Evolutionary conservation across 2,888 invertebrate genomes (phyloP).

Genomic region (Dendrolimus pini): DNA sequence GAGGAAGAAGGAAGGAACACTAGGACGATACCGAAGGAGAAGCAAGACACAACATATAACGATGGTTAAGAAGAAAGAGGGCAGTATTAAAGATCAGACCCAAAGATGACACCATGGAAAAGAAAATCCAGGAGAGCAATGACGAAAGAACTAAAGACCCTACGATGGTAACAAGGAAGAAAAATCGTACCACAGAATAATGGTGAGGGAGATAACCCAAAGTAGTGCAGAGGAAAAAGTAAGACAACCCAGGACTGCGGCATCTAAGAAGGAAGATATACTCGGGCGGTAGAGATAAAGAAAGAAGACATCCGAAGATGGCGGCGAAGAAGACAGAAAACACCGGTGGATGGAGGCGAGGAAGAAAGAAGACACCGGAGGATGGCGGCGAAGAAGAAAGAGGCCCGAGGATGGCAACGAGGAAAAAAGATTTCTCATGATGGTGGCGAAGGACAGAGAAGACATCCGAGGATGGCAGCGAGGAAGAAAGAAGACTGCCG

Average conservation of each 20-base stretch:
- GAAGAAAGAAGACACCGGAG: background rate
- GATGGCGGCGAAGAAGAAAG: background rate
- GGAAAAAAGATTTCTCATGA: background rate
- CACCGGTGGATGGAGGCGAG: background rate
- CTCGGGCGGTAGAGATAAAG: background rate
- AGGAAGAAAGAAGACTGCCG: background rate
- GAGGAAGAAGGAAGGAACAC: background rate
- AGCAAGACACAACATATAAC: background rate
- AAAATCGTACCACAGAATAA: background rate
- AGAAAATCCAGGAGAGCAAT: background rate
- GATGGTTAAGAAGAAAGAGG: background rate
- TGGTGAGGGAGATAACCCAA: background rate
- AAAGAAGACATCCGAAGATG: background rate
- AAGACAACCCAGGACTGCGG: background rate
- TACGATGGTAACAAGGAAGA: background rate
- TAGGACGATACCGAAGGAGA: background rate
- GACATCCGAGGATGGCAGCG: background rate
- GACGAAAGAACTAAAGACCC: background rate
- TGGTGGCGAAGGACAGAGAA: background rate
- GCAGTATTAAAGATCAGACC: background rate
- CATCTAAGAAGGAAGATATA: background rate
- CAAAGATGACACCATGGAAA: background rate
- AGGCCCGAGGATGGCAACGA: background rate
- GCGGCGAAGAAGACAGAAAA: background rate
- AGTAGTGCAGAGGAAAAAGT: background rate